Conservation (phyloP, 1,140 invertebrate genomes). For the Sycobia sp. region DNA sequence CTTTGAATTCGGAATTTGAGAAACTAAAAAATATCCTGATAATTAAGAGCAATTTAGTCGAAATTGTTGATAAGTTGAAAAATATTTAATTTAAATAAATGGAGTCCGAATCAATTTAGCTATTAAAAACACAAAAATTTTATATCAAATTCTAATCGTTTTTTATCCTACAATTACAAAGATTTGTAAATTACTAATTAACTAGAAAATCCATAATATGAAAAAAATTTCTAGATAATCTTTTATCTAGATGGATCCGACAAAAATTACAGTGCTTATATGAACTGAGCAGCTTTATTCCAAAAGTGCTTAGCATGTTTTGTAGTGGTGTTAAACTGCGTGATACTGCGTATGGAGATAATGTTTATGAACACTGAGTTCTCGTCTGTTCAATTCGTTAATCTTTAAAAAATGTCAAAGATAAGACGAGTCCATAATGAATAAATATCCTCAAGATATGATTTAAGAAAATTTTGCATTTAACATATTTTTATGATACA, state of each 20-base stretch:
- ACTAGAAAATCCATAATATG: no score
- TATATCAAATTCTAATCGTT: conserved; percentile 20
- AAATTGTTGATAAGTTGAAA: no score
- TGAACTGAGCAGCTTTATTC: conserved; percentile 2
- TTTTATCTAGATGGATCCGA: conserved; percentile 11
- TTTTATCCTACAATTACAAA: conserved; percentile 14
- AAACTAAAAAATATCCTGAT: no score
- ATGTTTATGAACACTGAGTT: conserved; percentile 28
- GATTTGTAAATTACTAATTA: no score
- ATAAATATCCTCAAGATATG: conserved; percentile 32
- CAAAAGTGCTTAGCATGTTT: background rate
- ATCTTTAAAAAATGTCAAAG: conserved; percentile 6
- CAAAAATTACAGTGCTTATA: conserved; percentile 10
- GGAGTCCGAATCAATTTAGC: conserved; percentile 7
- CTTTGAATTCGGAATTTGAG: no score
- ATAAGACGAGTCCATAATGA: conserved; percentile 29
- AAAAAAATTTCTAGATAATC: no score
- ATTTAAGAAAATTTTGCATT: no score
- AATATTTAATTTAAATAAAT: conserved; percentile 29
- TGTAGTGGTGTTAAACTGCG: conserved; percentile 12
- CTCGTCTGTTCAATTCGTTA: conserved; percentile 18
- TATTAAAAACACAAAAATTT: no score
- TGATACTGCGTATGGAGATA: conserved; percentile 19
- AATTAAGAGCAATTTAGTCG: no score
- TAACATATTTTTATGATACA: background rate